phyloP scores from a whole-genome alignment of 2,888 invertebrate species.

The Teleogryllus oceanicus region DNA sequence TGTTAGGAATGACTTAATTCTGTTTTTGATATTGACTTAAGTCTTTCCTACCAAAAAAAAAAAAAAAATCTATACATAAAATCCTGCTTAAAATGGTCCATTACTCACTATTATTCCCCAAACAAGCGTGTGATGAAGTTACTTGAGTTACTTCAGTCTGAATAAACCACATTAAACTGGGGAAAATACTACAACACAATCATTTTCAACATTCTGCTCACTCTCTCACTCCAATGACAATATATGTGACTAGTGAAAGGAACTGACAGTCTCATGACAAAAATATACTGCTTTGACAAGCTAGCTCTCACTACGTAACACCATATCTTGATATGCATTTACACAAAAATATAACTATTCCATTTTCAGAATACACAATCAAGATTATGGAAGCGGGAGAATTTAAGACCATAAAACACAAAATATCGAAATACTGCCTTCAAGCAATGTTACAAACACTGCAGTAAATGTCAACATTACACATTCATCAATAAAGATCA shows the following conservation, averaged over 20 bases:
- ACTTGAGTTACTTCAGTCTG: no score
- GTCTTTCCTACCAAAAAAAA: no score
- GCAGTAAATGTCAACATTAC: neutral
- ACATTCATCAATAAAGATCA: neutral
- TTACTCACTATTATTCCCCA: no score
- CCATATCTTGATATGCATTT: slow-evolving; percentile 3
- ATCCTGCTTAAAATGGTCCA: no score
- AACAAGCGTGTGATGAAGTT: no score
- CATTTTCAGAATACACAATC: neutral
- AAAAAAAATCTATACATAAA: no score
- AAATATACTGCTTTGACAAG: neutral
- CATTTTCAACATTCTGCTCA: neutral
- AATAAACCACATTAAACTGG: neutral
- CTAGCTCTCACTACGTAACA: neutral
- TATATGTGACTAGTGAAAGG: slow-evolving; percentile 2
- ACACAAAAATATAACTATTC: slow-evolving; percentile 10
- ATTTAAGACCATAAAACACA: neutral
- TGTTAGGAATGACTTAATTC: no score
- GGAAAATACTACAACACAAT: neutral
- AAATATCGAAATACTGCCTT: slow-evolving; percentile 3
- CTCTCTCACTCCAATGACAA: neutral
- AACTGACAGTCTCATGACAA: slow-evolving; percentile 11
- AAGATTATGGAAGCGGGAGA: neutral
- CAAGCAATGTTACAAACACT: neutral
- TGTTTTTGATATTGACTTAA: no score